phyloP scores from a whole-genome alignment of 1,140 invertebrate genomes.

The Nautilus pompilius region DNA sequence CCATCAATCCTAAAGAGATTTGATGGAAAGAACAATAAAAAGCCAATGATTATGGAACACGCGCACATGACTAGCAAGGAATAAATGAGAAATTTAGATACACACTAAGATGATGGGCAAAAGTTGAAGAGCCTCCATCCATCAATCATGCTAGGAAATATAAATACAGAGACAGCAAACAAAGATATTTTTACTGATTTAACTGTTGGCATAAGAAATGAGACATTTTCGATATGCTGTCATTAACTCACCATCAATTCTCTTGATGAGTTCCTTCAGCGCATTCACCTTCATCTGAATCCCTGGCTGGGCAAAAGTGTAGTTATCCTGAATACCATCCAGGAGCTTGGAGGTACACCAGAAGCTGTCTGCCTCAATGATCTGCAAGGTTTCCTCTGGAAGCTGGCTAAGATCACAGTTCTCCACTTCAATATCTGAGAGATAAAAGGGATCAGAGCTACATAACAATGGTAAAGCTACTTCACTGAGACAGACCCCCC shows the following conservation, averaged over 20 bases:
- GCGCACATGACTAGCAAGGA: too few species aligned
- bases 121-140: too few species aligned
- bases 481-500: background rate
- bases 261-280: conserved; percentile 90
- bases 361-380: conserved; percentile 97
- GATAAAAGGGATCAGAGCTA: conserved; percentile 10
- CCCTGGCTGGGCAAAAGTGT: conserved; percentile 98
- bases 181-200: too few species aligned
- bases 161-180: too few species aligned
- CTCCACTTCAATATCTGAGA: conserved; percentile 76
- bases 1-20: too few species aligned
- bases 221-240: too few species aligned
- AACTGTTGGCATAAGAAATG: too few species aligned
- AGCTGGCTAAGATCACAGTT: conserved; percentile 81
- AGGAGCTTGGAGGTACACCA: conserved; percentile 98
- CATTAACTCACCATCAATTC: conserved; percentile 88
- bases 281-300: conserved; percentile 90
- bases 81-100: too few species aligned
- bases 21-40: too few species aligned
- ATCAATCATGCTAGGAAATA: too few species aligned
- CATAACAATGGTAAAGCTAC: background rate
- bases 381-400: conserved; percentile 71
- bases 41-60: too few species aligned
- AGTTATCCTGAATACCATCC: conserved; percentile 99
- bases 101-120: too few species aligned